A percentile compares a stretch with the other conserved stretches of the same genome.
phyloP scores from a whole-genome alignment of 2,797 vertebrate genomes.

The Staurois parvus region DNA sequence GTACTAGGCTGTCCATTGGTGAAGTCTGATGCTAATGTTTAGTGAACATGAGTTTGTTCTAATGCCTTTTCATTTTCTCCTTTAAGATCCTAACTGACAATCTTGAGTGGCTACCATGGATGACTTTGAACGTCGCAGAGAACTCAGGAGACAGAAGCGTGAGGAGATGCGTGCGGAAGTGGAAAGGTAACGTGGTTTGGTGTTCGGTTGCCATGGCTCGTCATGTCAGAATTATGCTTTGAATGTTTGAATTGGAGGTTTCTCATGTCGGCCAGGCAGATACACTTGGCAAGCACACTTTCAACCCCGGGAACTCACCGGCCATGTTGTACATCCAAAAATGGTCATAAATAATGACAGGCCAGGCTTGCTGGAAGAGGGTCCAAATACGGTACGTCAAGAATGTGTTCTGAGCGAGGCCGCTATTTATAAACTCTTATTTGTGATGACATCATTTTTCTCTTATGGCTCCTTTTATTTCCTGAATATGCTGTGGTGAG shows the following conservation, averaged over 20 bases:
- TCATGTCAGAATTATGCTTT: constrained; percentile 1
- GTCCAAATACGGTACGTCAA: constrained; percentile 49
- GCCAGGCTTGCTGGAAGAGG: constrained; percentile 26
- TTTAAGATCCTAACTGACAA: constrained; percentile 54
- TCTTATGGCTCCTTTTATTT: constrained; percentile 16
- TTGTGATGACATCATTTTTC: constrained; percentile 9
- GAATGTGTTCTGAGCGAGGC: constrained; percentile 21
- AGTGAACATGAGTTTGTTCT: too few relatives aligned
- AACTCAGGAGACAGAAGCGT: constrained; percentile 95
- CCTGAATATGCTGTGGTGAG: constrained; percentile 1
- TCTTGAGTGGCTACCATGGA: constrained; percentile 85
- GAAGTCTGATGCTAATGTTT: too few relatives aligned
- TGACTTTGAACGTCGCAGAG: constrained; percentile 96
- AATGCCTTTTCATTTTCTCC: neutral
- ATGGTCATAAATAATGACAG: neutral
- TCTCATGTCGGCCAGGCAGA: constrained; percentile 32
- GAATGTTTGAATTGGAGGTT: constrained; percentile 43
- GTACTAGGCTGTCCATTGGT: too few relatives aligned
- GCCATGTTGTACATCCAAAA: constrained; percentile 29
- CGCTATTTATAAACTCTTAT: constrained; percentile 53
- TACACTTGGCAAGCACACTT: neutral
- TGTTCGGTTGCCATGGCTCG: neutral
- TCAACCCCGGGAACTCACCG: constrained; percentile 27
- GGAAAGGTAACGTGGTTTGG: constrained; percentile 83
- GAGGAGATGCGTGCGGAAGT: constrained; percentile 98